Conservation (phyloP, 2,113 vertebrate species). For the Cairina moschata region DNA sequence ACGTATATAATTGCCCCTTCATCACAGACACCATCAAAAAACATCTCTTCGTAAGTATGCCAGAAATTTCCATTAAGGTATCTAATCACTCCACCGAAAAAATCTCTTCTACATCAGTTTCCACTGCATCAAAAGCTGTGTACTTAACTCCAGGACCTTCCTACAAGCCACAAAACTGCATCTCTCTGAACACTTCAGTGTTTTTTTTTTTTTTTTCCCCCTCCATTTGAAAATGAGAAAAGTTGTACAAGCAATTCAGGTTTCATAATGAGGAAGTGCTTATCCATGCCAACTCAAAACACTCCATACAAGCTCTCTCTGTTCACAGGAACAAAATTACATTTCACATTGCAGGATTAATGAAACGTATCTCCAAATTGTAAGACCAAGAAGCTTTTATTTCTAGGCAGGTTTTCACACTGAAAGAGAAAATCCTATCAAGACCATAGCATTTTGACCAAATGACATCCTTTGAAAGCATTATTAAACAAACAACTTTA, state of each 20-base stretch:
- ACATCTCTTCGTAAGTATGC: neutral
- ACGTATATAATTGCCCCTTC: neutral
- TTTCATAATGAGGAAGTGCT: conserved; percentile 11
- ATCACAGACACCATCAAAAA: neutral
- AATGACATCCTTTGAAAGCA: neutral
- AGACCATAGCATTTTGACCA: neutral
- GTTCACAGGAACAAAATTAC: neutral
- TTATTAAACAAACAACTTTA: neutral
- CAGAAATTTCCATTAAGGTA: neutral
- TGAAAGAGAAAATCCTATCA: neutral
- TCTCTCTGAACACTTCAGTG: neutral
- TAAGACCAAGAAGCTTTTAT: neutral
- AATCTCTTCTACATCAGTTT: neutral
- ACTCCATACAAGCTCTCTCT: neutral
- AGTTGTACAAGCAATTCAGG: neutral
- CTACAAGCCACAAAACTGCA: neutral
- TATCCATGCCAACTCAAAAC: neutral
- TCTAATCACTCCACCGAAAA: neutral
- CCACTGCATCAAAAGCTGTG: neutral
- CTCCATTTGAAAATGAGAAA: neutral
- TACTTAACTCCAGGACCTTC: neutral
- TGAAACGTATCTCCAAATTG: neutral
- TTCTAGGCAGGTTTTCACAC: conserved; percentile 7
- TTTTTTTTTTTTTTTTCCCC: neutral
- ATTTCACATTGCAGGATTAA: conserved; percentile 9